A percentile compares a stretch with the other conserved stretches of the same genome.
These are phyloP conservation scores for Ianthella basta DNA, from an alignment of 37 sponge, comb jelly and placozoan genomes.

Conservation along the genomic window DNA sequence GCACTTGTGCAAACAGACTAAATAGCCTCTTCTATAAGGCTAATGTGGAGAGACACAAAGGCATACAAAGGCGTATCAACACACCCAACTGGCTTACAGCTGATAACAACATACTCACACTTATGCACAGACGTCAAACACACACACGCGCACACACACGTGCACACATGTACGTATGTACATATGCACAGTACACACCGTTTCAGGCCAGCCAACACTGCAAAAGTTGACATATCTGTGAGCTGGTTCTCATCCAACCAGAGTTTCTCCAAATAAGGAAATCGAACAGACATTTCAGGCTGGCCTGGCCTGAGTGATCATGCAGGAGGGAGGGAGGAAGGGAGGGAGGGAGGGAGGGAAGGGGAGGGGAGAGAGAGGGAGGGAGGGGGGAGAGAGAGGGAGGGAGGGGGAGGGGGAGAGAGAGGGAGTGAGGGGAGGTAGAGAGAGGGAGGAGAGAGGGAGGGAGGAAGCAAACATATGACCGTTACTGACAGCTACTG, in stretches of 20 bases:
- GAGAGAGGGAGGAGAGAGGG: neutral
- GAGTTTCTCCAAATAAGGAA: slow-evolving; percentile 74
- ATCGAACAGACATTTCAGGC: slow-evolving; percentile 30
- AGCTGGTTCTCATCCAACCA: slow-evolving; percentile 87
- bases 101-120: no score
- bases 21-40: no score
- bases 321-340: neutral
- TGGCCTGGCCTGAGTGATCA: neutral
- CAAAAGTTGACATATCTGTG: slow-evolving; percentile 72
- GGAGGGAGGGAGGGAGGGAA: neutral
- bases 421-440: neutral
- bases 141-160: no score
- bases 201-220: slow-evolving; percentile 87
- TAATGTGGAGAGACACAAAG: no score
- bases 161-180: no score
- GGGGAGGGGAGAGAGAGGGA: neutral
- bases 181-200: slow-evolving; percentile 30
- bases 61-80: no score
- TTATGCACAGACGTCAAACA: no score
- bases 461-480: neutral
- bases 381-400: neutral
- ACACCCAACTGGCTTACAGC: no score
- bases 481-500: no score
- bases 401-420: slow-evolving; percentile 1
- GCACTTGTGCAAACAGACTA: no score